A percentile compares a stretch with the other conserved stretches of the same genome.
Conservation (phyloP, 2,888 invertebrate species). For the Lasioglossum zephyrum region DNA sequence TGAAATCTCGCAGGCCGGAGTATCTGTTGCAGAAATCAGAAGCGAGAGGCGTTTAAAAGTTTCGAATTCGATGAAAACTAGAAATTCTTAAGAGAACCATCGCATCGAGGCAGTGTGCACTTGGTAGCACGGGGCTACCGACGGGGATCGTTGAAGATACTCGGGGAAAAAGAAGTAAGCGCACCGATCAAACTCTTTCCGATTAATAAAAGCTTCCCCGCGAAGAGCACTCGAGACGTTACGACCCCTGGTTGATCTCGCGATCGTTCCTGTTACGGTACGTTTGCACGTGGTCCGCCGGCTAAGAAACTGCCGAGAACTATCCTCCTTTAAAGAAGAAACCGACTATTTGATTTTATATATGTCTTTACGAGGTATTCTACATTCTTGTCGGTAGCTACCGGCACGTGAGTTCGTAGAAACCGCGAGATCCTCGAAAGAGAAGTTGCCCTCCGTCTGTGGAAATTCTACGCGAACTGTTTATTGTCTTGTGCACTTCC, state of each 20-base stretch:
- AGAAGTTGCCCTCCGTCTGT: neutral
- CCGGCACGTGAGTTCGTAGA: neutral
- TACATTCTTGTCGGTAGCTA: neutral
- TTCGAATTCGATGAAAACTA: constrained; percentile 11
- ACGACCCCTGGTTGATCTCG: neutral
- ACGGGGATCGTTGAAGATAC: neutral
- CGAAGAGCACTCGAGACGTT: constrained; percentile 2
- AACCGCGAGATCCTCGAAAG: neutral
- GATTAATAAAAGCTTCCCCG: constrained; percentile 11
- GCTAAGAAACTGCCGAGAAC: neutral
- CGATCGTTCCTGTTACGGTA: constrained; percentile 1
- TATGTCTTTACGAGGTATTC: constrained; percentile 3
- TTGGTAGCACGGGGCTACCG: neutral
- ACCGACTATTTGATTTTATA: constrained; percentile 8
- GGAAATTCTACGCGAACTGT: neutral
- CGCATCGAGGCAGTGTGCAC: neutral
- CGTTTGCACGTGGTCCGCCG: constrained; percentile 5
- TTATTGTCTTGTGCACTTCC: neutral
- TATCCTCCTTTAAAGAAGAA: neutral
- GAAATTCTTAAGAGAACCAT: constrained; percentile 9
- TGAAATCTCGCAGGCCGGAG: neutral
- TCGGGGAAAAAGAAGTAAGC: constrained; percentile 2
- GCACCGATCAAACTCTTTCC: constrained; percentile 12
- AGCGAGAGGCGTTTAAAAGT: constrained; percentile 13
- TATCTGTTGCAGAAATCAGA: constrained; percentile 27